Percentiles rank a stretch among this genome's conserved stretches.
Conservation (phyloP, 1,140 invertebrate species). For the Cherax destructor region DNA sequence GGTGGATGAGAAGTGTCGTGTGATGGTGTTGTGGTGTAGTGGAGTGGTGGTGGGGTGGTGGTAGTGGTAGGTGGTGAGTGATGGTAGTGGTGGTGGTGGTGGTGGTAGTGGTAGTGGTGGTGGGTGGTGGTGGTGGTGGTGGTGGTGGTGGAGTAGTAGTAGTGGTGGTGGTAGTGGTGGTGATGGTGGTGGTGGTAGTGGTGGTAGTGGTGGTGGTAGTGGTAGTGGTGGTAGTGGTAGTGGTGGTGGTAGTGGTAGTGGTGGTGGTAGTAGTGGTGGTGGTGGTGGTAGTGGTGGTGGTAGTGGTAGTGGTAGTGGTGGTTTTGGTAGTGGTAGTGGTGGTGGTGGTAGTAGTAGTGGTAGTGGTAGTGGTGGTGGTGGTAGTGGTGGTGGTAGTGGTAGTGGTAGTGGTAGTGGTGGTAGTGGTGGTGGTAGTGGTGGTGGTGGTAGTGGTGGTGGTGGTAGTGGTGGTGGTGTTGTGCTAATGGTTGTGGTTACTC, state of each 20-base stretch:
- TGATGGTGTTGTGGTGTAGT: no score
- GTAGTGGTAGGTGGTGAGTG: neutral
- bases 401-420: no score
- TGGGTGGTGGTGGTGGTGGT: neutral
- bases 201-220: neutral
- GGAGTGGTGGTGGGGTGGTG: no score
- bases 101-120: neutral
- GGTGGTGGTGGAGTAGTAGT: neutral
- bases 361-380: neutral
- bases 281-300: constrained; percentile 3
- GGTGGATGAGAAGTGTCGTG: no score
- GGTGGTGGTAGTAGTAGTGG: neutral
- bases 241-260: neutral
- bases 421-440: neutral
- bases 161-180: neutral
- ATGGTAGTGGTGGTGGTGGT: neutral
- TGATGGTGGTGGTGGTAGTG: neutral
- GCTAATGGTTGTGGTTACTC: no score
- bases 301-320: neutral
- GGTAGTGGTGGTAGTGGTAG: neutral
- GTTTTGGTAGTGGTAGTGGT: no score
- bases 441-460: neutral
- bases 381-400: neutral
- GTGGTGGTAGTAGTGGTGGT: neutral
- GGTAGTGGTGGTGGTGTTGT: no score